A percentile compares a stretch with the other conserved stretches of the same genome.
These are phyloP conservation scores for Pollicipes pollicipes DNA, from an alignment of 1,140 invertebrate genomes.

Conservation along the genomic window DNA sequence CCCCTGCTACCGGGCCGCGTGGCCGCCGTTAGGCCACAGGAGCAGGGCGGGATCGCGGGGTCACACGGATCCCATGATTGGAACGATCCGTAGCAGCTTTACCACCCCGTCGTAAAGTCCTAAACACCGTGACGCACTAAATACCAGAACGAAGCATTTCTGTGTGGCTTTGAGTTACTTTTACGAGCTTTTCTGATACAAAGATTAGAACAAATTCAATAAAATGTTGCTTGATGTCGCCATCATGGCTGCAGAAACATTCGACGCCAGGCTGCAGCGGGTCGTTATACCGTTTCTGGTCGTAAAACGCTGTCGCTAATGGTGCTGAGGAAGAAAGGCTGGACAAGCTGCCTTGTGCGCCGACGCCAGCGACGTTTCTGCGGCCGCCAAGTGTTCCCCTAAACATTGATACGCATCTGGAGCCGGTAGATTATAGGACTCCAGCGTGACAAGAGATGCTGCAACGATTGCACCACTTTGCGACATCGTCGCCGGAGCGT, in stretches of 20 bases:
- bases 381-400: not conserved
- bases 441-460: not conserved
- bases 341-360: too few species aligned
- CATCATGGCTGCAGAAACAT: not conserved
- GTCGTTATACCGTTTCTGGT: not conserved
- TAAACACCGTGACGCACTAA: not conserved
- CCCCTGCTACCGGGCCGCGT: too few species aligned
- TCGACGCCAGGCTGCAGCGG: not conserved
- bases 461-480: not conserved
- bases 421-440: not conserved
- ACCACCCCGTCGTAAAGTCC: not conserved
- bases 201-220: not conserved
- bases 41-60: too few species aligned
- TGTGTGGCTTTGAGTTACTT: not conserved
- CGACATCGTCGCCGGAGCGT: not conserved
- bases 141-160: not conserved
- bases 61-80: not conserved
- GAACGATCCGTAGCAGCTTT: not conserved
- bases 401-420: not conserved
- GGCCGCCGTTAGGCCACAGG: too few species aligned
- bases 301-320: not conserved
- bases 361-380: not conserved
- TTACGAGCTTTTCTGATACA: slow-evolving; percentile 1
- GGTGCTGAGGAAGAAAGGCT: not conserved
- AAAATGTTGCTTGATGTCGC: not conserved